Conservation (phyloP, 2,113 vertebrate genomes). For the Ceyx cyanopectus region DNA sequence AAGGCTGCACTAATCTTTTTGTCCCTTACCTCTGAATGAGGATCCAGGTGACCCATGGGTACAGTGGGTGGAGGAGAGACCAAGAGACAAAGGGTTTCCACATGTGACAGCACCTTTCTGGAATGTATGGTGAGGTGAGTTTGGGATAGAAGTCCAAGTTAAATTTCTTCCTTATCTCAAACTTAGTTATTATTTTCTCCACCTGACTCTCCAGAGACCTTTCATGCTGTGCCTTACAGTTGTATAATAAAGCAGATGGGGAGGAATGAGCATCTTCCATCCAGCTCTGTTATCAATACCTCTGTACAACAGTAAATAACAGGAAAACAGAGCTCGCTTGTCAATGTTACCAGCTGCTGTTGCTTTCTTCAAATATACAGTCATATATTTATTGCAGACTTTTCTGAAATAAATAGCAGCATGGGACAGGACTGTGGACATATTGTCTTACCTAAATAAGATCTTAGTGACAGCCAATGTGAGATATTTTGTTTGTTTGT, state of each 20-base stretch:
- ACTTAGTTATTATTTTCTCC: slow-evolving; percentile 6
- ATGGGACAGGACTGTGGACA: neutral
- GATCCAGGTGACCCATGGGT: neutral
- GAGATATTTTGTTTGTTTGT: neutral
- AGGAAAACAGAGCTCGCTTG: neutral
- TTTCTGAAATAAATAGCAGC: slow-evolving; percentile 6
- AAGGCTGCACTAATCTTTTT: neutral
- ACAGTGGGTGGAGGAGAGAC: neutral
- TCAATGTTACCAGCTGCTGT: neutral
- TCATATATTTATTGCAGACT: slow-evolving; percentile 7
- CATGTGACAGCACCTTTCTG: neutral
- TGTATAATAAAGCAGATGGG: slow-evolving; percentile 31
- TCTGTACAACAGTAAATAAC: slow-evolving; percentile 35
- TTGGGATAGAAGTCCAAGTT: neutral
- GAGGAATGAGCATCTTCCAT: slow-evolving; percentile 13
- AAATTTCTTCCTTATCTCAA: neutral
- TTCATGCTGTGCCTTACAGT: slow-evolving; percentile 1
- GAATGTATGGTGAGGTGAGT: neutral
- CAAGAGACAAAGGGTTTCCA: neutral
- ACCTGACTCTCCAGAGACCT: neutral
- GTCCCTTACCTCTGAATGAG: neutral
- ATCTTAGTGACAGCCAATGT: neutral
- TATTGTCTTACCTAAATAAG: neutral
- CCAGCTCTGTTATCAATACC: slow-evolving; percentile 37
- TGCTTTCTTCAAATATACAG: neutral